These are phyloP conservation scores for Hephaestus fuliginosus DNA, from an alignment of 2,797 vertebrate species.

Conservation along the genomic window DNA sequence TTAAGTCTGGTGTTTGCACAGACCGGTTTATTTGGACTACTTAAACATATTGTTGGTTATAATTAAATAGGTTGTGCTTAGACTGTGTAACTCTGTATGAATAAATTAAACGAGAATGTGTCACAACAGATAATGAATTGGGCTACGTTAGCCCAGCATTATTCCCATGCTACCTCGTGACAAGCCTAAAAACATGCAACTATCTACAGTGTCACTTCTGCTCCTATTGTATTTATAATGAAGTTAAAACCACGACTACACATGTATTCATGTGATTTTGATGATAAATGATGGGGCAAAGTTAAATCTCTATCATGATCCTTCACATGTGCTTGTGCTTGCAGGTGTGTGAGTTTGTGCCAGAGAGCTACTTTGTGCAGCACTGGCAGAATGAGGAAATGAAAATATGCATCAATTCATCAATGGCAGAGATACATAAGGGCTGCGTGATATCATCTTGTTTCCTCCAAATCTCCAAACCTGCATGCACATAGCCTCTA, in stretches of 20 bases:
- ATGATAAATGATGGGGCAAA: neutral
- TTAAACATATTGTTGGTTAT: neutral
- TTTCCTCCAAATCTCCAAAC: conserved; percentile 3
- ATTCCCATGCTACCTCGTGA: neutral
- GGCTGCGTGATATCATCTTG: conserved; percentile 4
- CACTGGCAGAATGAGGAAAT: conserved; percentile 1
- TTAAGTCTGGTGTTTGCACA: neutral
- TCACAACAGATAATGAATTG: neutral
- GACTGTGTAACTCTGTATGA: neutral
- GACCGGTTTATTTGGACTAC: neutral
- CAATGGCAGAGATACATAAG: neutral
- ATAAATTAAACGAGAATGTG: neutral
- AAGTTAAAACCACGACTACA: neutral
- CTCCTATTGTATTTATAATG: neutral
- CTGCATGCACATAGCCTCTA: neutral
- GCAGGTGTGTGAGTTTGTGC: neutral
- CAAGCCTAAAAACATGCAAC: neutral
- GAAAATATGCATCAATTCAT: conserved; percentile 6
- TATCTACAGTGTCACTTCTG: neutral
- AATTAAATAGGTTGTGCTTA: neutral
- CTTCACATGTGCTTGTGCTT: neutral
- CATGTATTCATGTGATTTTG: neutral
- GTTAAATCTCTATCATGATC: neutral
- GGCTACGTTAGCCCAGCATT: neutral
- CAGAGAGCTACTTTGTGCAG: neutral